These are phyloP conservation scores for Lampris megalopsis DNA, from an alignment of 2,113 vertebrate species.

Conservation along the genomic window DNA sequence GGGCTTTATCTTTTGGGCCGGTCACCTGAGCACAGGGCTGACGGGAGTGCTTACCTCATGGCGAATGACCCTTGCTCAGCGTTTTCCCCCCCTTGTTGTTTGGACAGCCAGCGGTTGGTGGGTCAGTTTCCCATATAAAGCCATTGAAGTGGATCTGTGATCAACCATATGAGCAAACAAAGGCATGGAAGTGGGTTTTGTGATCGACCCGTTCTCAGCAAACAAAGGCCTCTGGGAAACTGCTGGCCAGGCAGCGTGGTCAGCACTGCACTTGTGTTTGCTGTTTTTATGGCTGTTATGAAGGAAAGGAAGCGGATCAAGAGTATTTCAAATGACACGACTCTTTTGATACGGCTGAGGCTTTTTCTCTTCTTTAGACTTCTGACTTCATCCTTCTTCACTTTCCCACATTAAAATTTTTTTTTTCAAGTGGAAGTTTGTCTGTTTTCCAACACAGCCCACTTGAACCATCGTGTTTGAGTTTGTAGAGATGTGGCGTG, in stretches of 20 bases:
- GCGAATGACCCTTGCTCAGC: constrained; percentile 74
- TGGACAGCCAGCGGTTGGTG: constrained; percentile 68
- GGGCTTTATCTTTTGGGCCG: constrained; percentile 46
- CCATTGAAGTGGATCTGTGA: constrained; percentile 68
- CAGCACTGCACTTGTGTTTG: constrained; percentile 42
- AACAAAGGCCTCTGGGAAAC: constrained; percentile 70
- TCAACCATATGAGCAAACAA: constrained; percentile 77
- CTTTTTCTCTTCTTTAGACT: background rate
- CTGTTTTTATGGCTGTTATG: constrained; percentile 43
- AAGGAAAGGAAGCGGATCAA: constrained; percentile 37
- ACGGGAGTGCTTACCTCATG: constrained; percentile 76
- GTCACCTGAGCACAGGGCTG: constrained; percentile 63
- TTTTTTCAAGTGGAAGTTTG: too few relatives aligned
- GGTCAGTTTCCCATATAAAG: constrained; percentile 76
- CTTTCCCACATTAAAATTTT: background rate
- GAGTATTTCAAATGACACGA: constrained; percentile 26
- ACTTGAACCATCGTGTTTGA: too few relatives aligned
- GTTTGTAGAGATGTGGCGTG: too few relatives aligned
- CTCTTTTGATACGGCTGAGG: background rate
- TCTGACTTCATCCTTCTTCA: background rate
- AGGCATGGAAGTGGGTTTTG: constrained; percentile 73
- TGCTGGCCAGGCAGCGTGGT: constrained; percentile 69
- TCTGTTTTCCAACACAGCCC: too few relatives aligned
- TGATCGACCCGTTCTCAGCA: constrained; percentile 67
- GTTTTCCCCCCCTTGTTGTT: constrained; percentile 73